phyloP scores from a whole-genome alignment of 2,797 vertebrate species.

The Ptychobarbus kaznakovi region DNA sequence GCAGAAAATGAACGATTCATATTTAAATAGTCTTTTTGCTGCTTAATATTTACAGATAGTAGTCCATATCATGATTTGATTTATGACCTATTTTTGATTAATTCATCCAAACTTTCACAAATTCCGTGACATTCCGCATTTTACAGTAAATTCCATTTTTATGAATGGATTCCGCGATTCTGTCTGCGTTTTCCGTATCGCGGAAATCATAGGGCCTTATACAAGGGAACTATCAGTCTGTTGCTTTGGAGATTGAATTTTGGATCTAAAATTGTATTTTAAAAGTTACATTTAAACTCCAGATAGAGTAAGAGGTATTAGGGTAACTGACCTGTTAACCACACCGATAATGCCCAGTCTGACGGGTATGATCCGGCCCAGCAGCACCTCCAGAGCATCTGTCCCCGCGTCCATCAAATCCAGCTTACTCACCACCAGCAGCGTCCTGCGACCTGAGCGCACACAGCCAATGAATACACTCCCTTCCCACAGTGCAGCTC shows the following conservation, averaged over 20 bases:
- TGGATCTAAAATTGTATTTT: neutral
- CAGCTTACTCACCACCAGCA: slow-evolving; percentile 85
- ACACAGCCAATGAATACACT: neutral
- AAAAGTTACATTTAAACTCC: neutral
- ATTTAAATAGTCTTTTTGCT: too few relatives aligned
- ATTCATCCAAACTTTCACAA: too few relatives aligned
- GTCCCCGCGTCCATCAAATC: slow-evolving; percentile 88
- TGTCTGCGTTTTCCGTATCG: too few relatives aligned
- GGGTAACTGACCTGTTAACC: slow-evolving; percentile 80
- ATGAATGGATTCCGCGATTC: too few relatives aligned
- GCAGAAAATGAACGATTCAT: too few relatives aligned
- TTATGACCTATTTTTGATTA: too few relatives aligned
- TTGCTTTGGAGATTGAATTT: neutral
- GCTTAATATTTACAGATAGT: too few relatives aligned
- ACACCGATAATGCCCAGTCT: slow-evolving; percentile 85
- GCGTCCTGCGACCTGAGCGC: slow-evolving; percentile 79
- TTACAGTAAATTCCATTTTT: too few relatives aligned
- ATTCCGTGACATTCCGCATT: too few relatives aligned
- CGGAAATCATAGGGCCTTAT: too few relatives aligned
- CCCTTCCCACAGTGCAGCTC: neutral
- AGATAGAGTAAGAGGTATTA: neutral
- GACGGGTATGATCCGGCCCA: slow-evolving; percentile 85
- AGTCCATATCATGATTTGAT: too few relatives aligned
- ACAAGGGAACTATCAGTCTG: neutral
- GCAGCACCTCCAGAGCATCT: slow-evolving; percentile 83